Conservation (phyloP, 2,797 vertebrate genomes). For the Remorina albescens region DNA sequence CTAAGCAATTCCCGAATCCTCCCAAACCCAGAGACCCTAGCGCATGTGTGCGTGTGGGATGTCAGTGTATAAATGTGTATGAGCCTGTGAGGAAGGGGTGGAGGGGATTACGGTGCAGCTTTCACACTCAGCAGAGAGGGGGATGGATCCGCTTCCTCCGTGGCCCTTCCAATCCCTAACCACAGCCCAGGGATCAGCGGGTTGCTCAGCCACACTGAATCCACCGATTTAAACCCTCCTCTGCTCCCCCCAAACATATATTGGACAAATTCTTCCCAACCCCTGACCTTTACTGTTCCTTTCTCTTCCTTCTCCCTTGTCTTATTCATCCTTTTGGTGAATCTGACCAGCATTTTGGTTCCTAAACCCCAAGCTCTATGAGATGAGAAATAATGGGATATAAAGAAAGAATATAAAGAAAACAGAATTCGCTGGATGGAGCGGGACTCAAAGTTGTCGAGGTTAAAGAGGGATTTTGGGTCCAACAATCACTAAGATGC, state of each 20-base stretch:
- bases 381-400: constrained; percentile 38
- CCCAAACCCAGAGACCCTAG: constrained; percentile 68
- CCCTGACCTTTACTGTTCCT: constrained; percentile 67
- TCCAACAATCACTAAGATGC: background rate
- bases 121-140: constrained; percentile 79
- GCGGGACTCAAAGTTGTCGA: constrained; percentile 19
- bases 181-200: constrained; percentile 72
- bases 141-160: constrained; percentile 75
- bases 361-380: constrained; percentile 22
- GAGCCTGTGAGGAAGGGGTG: constrained; percentile 59
- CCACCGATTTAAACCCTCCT: constrained; percentile 71
- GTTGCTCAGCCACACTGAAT: constrained; percentile 74
- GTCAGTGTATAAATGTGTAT: constrained; percentile 42
- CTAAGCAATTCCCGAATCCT: constrained; percentile 82
- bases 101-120: constrained; percentile 79
- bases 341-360: constrained; percentile 53
- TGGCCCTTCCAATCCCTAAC: constrained; percentile 72
- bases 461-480: constrained; percentile 14
- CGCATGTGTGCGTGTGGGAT: constrained; percentile 41
- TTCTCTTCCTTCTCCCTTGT: constrained; percentile 47
- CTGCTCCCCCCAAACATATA: constrained; percentile 5
- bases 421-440: constrained; percentile 27
- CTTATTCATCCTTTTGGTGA: constrained; percentile 52
- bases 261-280: constrained; percentile 63
- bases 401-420: background rate